Base-by-base conservation (phyloP, 2,113 vertebrate species). In the Pandion haliaetus region DNA sequence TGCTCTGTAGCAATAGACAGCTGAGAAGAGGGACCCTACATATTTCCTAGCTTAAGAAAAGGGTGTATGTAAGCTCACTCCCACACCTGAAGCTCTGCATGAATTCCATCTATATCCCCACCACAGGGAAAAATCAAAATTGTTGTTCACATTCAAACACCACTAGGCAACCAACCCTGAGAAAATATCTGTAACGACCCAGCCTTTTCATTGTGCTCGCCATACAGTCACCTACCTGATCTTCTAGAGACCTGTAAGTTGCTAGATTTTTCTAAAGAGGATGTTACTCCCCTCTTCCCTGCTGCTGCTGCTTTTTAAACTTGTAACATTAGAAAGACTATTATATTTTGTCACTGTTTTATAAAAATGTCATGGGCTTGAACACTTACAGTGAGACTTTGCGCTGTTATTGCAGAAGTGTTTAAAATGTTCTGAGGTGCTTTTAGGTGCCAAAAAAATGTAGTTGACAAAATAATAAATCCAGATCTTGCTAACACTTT, bases 391-490 rank as follows among this genome's bases (percentile, higher is more conserved):
- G 79, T 40, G 87, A 80, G 58, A 72, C 62, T 79, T 44, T 3
- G 9, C 2, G 3, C 62, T 21, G 6, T 69, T 44, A 5, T 2
- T 72, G 66, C 52, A 12, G 3, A 57, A 74, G 84, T 31, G 89
- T 59, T 93, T 62, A 8, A 78, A 44, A 49, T 23, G 38, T 23
- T 91, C 76, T 5, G 26, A 89, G 89, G 61, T 32, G 82, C 54
- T 94, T 70, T 62, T 36, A 82, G 81, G 78, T 77, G 85, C 89
- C 77, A 69, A 20, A 72, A 70, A 25, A 17, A 40, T 52, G 21
- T 4, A 65, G 81, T 72, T 95, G 92, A 79, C 77, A 89, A 67
- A 94, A 38, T 34, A 84, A 85, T 69, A 94, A 96, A 86, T 92
- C 74, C 52, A 72, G 82, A 42, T n/a, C n/a, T 38, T 61, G 71